Base-by-base conservation (phyloP, 2,113 vertebrate species). In the Rhea americana region DNA sequence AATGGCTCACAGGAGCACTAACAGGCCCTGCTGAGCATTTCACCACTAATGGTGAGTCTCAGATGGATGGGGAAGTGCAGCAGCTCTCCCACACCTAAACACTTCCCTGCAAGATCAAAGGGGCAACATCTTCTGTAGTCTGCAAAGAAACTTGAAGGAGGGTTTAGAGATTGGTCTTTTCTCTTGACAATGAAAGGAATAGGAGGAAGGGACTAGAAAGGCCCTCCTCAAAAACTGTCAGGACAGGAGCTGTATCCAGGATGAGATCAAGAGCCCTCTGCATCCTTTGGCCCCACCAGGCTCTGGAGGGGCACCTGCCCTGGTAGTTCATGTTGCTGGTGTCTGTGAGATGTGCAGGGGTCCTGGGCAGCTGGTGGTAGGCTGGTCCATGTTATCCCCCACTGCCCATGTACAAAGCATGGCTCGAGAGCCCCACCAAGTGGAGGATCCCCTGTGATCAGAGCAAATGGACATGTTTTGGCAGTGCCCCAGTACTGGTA, bases 331-430 rank as follows among this genome's bases (percentile, higher is more conserved):
- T 2, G 4, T 24, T 68, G 7, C 14, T 1, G 1, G 50, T 32
- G 72, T 18, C 47, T 0, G 0, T 41, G 53, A 39, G 21, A 6
- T 39, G 35, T 1, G 43, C 14, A 55, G 67, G 37, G 41, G 24
- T 15, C 45, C 13, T 13, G 13, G 18, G 13, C 41, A 28, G 18
- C 30, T 84, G 82, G 25, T 82, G 66, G 2, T 2, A 3, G 53
- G 41, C 26, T 2, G 0, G 20, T 77, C 10, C 1, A 0, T 62
- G 62, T 5, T 68, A 55, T 2, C 18, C 8, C 7, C 22, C 51
- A 13, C 32, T 21, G 10, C 14, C n/a, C 21, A 26, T 35, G 37
- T 63, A 61, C 35, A 74, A 58, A 73, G 6, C 0, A 0, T 17
- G 76, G 30, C 18, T 35, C 22, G 8, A 47, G 30, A n/a, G 30